Percentiles rank a stretch among this genome's conserved stretches.
Evolutionary conservation across 2,797 vertebrate species (phyloP).

Genomic region (Galago senegalensis): DNA sequence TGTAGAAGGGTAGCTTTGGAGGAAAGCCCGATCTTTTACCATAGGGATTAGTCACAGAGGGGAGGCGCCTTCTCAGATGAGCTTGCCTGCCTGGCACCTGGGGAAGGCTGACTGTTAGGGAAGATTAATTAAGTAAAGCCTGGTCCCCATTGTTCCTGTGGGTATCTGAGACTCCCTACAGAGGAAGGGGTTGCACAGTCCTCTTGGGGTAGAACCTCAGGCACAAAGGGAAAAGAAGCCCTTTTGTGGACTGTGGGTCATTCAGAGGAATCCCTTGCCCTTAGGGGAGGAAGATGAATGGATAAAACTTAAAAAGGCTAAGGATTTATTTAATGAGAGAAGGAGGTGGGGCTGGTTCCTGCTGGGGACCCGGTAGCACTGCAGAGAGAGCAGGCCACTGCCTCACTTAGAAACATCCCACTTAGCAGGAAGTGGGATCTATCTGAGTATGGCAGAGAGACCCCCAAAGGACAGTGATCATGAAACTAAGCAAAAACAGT

Average conservation of each 20-base stretch:
- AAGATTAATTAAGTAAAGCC: conserved; percentile 78
- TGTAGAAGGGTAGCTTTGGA: conserved; percentile 53
- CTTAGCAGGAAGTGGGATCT: not conserved
- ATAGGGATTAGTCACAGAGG: conserved; percentile 74
- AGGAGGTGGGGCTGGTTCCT: not conserved
- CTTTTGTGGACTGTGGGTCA: conserved; percentile 55
- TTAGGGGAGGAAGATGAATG: conserved; percentile 12
- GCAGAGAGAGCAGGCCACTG: not conserved
- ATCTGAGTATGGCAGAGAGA: not conserved
- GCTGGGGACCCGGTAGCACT: not conserved
- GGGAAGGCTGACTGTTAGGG: conserved; percentile 56
- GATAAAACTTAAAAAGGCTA: conserved; percentile 71
- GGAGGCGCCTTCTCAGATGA: conserved; percentile 58
- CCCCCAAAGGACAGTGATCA: rapidly evolving
- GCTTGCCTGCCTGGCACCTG: not conserved
- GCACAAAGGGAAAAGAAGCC: conserved; percentile 54
- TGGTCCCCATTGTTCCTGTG: conserved; percentile 39
- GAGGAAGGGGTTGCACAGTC: not conserved
- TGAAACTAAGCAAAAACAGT: not conserved
- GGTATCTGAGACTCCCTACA: conserved; percentile 10
- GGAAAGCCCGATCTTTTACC: conserved; percentile 50
- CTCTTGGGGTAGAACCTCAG: not conserved
- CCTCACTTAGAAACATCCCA: not conserved
- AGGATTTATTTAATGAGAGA: conserved; percentile 57
- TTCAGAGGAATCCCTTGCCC: not conserved